Percentiles rank a stretch among this genome's conserved stretches.
Evolutionary conservation across 2,113 vertebrate genomes (phyloP).

Genomic region (Etia nguti): DNA sequence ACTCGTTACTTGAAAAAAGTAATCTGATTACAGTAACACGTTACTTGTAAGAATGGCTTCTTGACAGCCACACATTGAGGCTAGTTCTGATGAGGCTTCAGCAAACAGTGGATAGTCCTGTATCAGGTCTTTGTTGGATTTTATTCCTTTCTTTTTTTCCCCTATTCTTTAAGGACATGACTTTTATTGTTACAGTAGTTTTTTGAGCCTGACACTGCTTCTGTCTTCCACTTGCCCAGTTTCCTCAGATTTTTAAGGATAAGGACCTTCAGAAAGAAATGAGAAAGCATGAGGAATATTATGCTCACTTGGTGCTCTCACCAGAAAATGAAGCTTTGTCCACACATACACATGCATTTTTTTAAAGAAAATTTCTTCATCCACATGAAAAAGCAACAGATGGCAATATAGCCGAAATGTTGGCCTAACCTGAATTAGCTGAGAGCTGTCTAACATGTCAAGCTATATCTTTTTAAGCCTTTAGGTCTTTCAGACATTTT

Average conservation of each 20-base stretch:
- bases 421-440: not conserved
- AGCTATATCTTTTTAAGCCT: not conserved
- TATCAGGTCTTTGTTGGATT: not conserved
- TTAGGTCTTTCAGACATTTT: not conserved
- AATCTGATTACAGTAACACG: too few relatives aligned
- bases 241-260: not conserved
- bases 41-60: not conserved
- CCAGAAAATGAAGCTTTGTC: not conserved
- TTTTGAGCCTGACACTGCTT: not conserved
- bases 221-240: not conserved
- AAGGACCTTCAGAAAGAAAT: not conserved
- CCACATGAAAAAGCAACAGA: not conserved
- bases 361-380: not conserved
- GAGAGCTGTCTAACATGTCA: not conserved
- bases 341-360: not conserved
- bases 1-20: too few relatives aligned
- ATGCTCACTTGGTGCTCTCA: not conserved
- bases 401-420: not conserved
- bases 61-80: not conserved
- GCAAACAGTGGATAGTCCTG: not conserved
- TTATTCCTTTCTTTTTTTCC: fast-evolving
- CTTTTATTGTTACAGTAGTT: not conserved
- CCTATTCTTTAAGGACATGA: not conserved
- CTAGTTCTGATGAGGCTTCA: not conserved
- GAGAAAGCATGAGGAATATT: not conserved